Evolutionary conservation across 1,140 invertebrate genomes (phyloP).

Genomic region (Zaprionus nigranus): DNA sequence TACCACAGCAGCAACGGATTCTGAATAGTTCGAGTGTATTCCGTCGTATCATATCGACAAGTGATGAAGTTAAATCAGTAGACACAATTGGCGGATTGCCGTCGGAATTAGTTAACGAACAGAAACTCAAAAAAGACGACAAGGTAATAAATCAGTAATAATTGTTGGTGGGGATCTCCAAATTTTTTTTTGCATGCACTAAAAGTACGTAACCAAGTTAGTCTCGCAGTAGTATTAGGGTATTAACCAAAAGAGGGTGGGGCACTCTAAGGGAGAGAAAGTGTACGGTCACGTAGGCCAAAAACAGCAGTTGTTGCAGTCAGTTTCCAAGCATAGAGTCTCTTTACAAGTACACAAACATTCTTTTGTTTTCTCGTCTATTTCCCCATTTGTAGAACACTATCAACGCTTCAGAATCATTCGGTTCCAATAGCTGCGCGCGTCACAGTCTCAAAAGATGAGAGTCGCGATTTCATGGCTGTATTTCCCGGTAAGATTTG

Average conservation of each 20-base stretch:
- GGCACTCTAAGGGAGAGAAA: conserved; percentile 24
- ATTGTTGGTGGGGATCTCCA: conserved; percentile 11
- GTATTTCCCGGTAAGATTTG: conserved; percentile 88
- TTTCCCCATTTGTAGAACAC: conserved; percentile 60
- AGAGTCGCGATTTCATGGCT: conserved; percentile 93
- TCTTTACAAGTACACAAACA: conserved; percentile 7
- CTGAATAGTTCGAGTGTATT: conserved; percentile 28
- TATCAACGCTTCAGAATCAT: conserved; percentile 84
- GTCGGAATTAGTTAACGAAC: conserved; percentile 69
- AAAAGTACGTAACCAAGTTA: conserved; percentile 33
- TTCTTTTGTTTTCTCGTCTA: conserved; percentile 33
- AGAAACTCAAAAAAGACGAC: conserved; percentile 75
- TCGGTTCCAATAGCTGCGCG: conserved; percentile 86
- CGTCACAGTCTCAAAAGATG: conserved; percentile 89
- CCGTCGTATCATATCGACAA: conserved; percentile 63
- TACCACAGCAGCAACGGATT: conserved; percentile 64
- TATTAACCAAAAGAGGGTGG: conserved; percentile 1
- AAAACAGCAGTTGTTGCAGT: conserved; percentile 36
- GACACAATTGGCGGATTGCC: conserved; percentile 73
- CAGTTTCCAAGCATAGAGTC: conserved; percentile 7
- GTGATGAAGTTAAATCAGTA: conserved; percentile 70
- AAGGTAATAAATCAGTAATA: conserved; percentile 58
- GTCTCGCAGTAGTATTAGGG: not conserved
- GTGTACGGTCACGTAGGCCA: conserved; percentile 55
- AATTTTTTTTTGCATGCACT: conserved; percentile 60